These are phyloP conservation scores for Acrocera orbiculus DNA, from an alignment of 2,888 invertebrate species.

Conservation along the genomic window DNA sequence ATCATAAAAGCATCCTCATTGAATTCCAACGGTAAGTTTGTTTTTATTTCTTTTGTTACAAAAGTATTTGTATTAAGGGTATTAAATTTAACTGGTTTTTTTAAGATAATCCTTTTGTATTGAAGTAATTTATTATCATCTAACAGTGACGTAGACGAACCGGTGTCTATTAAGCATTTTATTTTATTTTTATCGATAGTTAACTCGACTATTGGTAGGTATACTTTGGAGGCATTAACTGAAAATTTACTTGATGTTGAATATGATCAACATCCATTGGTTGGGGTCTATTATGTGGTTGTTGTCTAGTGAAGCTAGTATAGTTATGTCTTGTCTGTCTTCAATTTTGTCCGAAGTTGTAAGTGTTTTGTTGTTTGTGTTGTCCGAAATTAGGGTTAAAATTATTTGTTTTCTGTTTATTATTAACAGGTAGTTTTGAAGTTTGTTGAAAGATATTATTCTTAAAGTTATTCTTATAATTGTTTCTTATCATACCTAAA, in stretches of 20 bases:
- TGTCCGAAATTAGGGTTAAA: background rate
- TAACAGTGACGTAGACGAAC: constrained; percentile 9
- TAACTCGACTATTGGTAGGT: constrained; percentile 11
- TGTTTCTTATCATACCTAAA: constrained; percentile 9
- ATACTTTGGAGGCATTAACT: constrained; percentile 4
- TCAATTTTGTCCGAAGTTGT: background rate
- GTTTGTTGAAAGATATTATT: constrained; percentile 6
- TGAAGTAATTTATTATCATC: constrained; percentile 6
- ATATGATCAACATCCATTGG: constrained; percentile 11
- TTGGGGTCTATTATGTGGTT: background rate
- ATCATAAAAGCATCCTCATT: background rate
- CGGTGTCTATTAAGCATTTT: constrained; percentile 9
- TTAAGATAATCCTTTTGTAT: constrained; percentile 8
- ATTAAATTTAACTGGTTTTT: background rate
- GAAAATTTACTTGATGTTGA: constrained; percentile 11
- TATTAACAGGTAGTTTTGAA: background rate
- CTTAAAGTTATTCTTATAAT: constrained; percentile 6
- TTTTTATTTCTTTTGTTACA: background rate
- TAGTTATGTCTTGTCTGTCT: too few species aligned
- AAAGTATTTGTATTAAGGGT: background rate
- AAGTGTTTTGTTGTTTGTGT: background rate
- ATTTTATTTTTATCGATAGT: constrained; percentile 8
- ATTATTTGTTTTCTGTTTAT: background rate
- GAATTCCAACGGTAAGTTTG: background rate
- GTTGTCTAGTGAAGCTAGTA: too few species aligned